Percentiles rank a stretch among this genome's conserved stretches.
Evolutionary conservation across 2,797 vertebrate genomes (phyloP).

Genomic region (Macropus fuliginosus): DNA sequence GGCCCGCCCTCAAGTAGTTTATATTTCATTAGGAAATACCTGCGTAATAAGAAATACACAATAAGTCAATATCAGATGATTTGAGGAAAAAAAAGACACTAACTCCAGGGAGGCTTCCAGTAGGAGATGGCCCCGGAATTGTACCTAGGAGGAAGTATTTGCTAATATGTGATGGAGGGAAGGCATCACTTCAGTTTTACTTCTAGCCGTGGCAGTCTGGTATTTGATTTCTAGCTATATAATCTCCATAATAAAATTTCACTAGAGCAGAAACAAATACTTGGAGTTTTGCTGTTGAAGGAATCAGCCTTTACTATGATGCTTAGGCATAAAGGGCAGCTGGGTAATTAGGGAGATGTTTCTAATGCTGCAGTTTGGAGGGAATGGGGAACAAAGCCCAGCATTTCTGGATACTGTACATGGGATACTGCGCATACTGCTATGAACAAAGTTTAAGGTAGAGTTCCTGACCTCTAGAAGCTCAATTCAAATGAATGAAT

Average conservation of each 20-base stretch:
- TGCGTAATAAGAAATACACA: background rate
- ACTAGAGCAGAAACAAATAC: slow-evolving; percentile 31
- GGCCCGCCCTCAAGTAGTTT: background rate
- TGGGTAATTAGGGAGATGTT: slow-evolving; percentile 26
- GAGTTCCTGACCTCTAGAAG: background rate
- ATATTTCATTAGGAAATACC: background rate
- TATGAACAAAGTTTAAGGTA: background rate
- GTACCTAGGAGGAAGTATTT: background rate
- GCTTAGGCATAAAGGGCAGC: background rate
- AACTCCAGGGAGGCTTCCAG: background rate
- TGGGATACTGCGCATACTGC: background rate
- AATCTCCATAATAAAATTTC: slow-evolving; percentile 25
- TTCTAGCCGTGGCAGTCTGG: background rate
- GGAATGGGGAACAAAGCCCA: background rate
- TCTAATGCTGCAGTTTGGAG: background rate
- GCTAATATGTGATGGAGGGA: background rate
- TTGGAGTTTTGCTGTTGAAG: slow-evolving; percentile 16
- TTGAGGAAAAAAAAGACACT: background rate
- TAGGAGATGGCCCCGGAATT: background rate
- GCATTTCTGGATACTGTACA: slow-evolving; percentile 21
- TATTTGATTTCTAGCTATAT: slow-evolving; percentile 37
- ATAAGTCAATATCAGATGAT: background rate
- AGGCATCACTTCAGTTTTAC: background rate
- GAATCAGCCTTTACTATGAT: slow-evolving; percentile 6
- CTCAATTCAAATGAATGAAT: background rate